Percentiles rank a stretch among this genome's conserved stretches.
phyloP scores from a whole-genome alignment of 1,140 invertebrate genomes.

The Oncopodura yosiiana region DNA sequence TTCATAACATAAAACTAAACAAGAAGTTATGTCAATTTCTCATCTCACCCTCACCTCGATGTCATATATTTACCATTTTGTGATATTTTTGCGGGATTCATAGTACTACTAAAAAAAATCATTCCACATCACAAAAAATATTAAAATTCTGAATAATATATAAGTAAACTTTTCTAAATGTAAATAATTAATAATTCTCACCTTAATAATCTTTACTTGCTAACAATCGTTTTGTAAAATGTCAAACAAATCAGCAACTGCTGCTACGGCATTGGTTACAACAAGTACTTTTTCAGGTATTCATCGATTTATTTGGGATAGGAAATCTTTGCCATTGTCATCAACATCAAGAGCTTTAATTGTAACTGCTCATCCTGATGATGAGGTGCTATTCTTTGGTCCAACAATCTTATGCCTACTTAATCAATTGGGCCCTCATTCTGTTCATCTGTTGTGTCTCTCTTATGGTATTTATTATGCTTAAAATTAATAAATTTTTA shows the following conservation, averaged over 20 bases:
- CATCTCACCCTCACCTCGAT: too few relatives aligned
- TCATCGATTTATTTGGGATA: neutral
- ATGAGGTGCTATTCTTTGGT: slow-evolving; percentile 97
- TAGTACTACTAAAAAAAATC: too few relatives aligned
- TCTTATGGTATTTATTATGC: slow-evolving; percentile 58
- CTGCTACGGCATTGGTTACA: too few relatives aligned
- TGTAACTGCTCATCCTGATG: slow-evolving; percentile 88
- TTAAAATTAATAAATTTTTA: neutral
- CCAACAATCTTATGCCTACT: slow-evolving; percentile 67
- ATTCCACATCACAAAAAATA: too few relatives aligned
- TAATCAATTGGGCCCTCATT: slow-evolving; percentile 48
- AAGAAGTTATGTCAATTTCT: too few relatives aligned
- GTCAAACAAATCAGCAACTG: too few relatives aligned
- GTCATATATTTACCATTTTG: too few relatives aligned
- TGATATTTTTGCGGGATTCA: too few relatives aligned
- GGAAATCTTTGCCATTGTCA: slow-evolving; percentile 5
- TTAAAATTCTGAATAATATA: too few relatives aligned
- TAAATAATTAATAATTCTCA: slow-evolving; percentile 8
- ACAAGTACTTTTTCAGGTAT: too few relatives aligned
- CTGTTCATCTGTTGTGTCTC: slow-evolving; percentile 72
- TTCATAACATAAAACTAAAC: too few relatives aligned
- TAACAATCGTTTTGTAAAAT: neutral
- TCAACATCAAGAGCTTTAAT: slow-evolving; percentile 57
- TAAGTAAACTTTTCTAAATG: neutral
- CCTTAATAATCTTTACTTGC: neutral